Base-by-base conservation (phyloP, 2,113 vertebrate genomes). In the Turdus rufiventris region DNA sequence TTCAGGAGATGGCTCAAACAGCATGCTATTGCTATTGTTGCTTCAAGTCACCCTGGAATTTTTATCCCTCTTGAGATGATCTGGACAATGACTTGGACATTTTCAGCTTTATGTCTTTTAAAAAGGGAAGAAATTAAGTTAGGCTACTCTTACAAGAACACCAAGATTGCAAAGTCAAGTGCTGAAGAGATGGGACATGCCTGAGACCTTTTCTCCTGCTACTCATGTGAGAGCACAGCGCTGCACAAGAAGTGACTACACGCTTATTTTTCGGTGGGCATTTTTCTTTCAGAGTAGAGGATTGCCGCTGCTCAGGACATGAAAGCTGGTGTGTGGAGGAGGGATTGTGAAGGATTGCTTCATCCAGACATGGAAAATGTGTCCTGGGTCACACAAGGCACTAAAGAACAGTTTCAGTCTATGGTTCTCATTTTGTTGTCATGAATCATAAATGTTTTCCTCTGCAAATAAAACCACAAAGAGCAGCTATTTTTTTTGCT, bases 11-110 rank as follows among this genome's bases (percentile, higher is more conserved):
- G 51, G 28, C 79, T 92, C 50, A 65, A 88, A 76, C 50, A 57
- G 13, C 12, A 14, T 1, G 0, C 13, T 38, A 5, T 28, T 79
- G 53, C 36, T 34, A 9, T 29, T 1, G 0, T 43, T 79, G 1
- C 58, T 85, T 88, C 72, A 58, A 57, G 60, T 45, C 72, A 70
- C 36, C 36, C 5, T 42, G 53, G 65, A 74, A 16, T 1, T 43
- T 74, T 60, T n/a, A 25, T 47, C 8, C 33, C 11, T 43, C 18
- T 54, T 68, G 43, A 79, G 36, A 65, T 43, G 18, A 42, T n/a
- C 54, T 51, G n/a, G 50, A 85, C 54, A 57, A 38, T 50, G 19
- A 60, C 14, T 54, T 51, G 16, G 50, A 67, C 11, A 48, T 48
- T 72, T 78, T 61, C 18, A 65, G 8, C 12, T 83, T 56, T 43